Evolutionary conservation across 1,140 invertebrate species (phyloP).

Genomic region (Heterodera schachtii): DNA sequence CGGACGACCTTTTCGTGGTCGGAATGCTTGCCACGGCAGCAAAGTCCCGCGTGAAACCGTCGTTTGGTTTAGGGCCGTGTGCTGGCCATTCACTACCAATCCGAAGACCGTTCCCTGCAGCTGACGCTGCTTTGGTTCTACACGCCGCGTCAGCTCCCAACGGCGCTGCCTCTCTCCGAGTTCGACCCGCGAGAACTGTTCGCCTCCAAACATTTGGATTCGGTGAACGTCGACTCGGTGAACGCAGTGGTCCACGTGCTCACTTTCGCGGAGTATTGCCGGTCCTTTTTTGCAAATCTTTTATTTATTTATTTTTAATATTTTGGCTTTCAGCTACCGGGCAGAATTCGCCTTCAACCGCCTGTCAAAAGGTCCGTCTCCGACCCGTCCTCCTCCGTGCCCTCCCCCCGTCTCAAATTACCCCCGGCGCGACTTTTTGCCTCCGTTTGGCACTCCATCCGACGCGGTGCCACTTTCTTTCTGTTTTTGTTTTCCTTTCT

Average conservation of each 20-base stretch:
- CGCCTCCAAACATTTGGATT: conserved; percentile 25
- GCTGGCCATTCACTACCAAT: conserved; percentile 20
- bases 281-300: neutral
- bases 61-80: conserved; percentile 14
- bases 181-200: conserved; percentile 23
- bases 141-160: conserved; percentile 10
- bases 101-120: neutral
- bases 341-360: neutral
- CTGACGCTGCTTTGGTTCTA: conserved; percentile 27
- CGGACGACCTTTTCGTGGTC: conserved; percentile 28
- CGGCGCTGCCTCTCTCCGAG: neutral
- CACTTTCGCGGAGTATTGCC: conserved; percentile 9
- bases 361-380: neutral
- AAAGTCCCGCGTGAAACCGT: too few relatives aligned
- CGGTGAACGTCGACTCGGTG: conserved; percentile 28
- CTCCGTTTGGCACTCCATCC: neutral
- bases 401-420: neutral
- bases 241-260: conserved; percentile 1
- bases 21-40: neutral
- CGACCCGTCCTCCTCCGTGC: neutral
- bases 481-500: neutral
- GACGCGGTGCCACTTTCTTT: neutral
- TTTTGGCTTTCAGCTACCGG: neutral
- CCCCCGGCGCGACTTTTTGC: neutral
- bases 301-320: neutral